Evolutionary conservation across 2,888 invertebrate species (phyloP), one percentile per base, ranked within the genome.

Genomic region (Oligia fasciuncula): DNA sequence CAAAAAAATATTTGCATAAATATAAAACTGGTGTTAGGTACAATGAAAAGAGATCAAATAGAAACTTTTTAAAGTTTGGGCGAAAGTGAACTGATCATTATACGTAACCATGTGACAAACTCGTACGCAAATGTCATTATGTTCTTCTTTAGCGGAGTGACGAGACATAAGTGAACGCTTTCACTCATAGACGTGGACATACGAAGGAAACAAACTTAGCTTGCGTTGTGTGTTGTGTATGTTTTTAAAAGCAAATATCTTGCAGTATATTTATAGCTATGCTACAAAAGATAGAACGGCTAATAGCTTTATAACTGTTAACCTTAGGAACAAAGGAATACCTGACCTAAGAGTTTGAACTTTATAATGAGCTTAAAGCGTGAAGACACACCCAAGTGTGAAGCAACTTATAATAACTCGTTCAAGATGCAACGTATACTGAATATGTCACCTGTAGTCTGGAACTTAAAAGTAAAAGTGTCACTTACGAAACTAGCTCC

Each of bases 391-490:
- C 67, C 73, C 60, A 62, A 65, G 19, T 57, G 19, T 73, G 68
- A 71, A 80, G 73, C 49, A 68, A 46, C 46, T 62, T 49, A 43
- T 2, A 63, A 73, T 68, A 62, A 84, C 65, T 51, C 40, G 46
- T 54, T 43, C 40, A 73, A 73, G 49, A 63, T 82, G 74, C 35
- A 78, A 74, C 79, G 75, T 63, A 73, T 63, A 62, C 65, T 81
- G 1, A 84, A 83, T 71, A 74, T 85, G 87, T 73, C 69, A 49
- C 35, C 23, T 62, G 49, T 79, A 65, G 76, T 76, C 70, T 75
- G 43, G 79, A 67, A 79, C 70, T 85, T 69, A 84, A 86, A 93
- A 94, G 94, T 94, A 95, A 95, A 95, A 95, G 93, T 95, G 94
- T 92, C 93, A 93, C 91, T 93, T 91, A 90, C 87, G 83, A 89